Evolutionary conservation across 2,113 vertebrate species (phyloP).

Genomic region (Gnathonemus echidnorhynchus): DNA sequence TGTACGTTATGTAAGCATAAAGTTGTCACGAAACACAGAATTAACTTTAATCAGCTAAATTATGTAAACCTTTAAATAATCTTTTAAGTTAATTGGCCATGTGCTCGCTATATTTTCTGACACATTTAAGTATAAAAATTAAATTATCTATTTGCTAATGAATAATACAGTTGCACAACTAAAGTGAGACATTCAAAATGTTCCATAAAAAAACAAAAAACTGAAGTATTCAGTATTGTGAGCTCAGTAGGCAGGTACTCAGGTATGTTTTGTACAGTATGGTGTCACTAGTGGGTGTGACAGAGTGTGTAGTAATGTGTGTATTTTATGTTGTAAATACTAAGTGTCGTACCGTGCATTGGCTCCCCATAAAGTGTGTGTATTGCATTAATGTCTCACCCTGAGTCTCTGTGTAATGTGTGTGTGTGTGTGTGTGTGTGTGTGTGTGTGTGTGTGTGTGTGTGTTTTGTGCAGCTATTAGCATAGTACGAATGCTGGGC

Average conservation of each 20-base stretch:
- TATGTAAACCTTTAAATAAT: neutral
- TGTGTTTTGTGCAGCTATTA: neutral
- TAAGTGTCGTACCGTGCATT: no score
- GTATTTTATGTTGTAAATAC: neutral
- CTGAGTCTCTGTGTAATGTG: neutral
- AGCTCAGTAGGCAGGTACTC: neutral
- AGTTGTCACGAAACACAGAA: neutral
- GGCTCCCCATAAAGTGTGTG: neutral
- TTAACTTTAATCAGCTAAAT: neutral
- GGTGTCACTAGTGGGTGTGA: neutral
- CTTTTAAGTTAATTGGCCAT: neutral
- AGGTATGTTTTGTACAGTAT: neutral
- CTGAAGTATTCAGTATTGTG: neutral
- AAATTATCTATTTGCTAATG: neutral
- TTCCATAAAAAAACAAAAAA: neutral
- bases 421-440: no score
- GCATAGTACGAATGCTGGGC: neutral
- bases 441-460: no score
- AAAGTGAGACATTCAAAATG: neutral
- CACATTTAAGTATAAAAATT: neutral
- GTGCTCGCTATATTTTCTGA: neutral
- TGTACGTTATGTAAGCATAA: neutral
- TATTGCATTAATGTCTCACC: neutral
- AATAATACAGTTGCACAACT: neutral
- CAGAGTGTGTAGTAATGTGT: neutral